Conservation (phyloP, 1,140 invertebrate species). For the Nasonia giraulti region DNA sequence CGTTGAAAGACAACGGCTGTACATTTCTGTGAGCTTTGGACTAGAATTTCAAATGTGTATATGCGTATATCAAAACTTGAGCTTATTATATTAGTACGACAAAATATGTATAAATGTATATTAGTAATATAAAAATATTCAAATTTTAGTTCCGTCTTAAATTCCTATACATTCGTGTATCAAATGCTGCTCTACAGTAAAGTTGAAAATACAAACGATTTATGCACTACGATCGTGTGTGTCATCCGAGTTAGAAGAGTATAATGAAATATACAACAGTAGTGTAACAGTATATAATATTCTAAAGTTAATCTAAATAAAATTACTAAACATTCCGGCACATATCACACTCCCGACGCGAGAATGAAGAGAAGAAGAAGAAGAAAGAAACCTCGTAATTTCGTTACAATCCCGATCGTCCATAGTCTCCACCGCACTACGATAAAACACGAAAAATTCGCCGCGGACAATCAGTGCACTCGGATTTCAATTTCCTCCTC, state of each 20-base stretch:
- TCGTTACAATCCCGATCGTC: too few species aligned
- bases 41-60: neutral
- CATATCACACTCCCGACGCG: neutral
- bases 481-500: too few species aligned
- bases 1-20: too few species aligned
- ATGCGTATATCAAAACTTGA: neutral
- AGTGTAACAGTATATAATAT: neutral
- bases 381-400: neutral
- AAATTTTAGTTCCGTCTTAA: neutral
- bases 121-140: neutral
- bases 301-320: neutral
- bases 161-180: neutral
- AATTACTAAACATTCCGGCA: neutral
- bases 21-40: neutral
- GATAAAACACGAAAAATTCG: too few species aligned
- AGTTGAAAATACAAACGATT: neutral
- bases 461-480: too few species aligned
- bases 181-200: neutral
- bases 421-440: too few species aligned
- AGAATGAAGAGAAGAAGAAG: neutral
- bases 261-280: neutral
- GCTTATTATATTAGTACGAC: too few species aligned
- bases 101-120: neutral
- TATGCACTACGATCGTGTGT: neutral
- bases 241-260: neutral